phyloP scores from a whole-genome alignment of 1,140 invertebrate genomes.

The Lasioglossum albipes region DNA sequence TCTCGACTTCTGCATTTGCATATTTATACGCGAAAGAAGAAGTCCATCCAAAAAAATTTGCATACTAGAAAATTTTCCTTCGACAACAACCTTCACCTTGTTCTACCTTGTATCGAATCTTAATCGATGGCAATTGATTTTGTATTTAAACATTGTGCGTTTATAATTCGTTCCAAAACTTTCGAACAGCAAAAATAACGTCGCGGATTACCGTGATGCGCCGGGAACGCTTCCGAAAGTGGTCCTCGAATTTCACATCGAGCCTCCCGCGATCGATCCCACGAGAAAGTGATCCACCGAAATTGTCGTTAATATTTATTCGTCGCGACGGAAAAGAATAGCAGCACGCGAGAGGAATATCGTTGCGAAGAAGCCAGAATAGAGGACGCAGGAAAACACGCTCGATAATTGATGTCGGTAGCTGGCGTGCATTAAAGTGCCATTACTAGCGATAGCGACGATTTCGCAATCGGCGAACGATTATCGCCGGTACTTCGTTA shows the following conservation, averaged over 20 bases:
- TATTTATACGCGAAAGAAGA: no score
- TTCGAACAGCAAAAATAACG: no score
- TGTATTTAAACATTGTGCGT: no score
- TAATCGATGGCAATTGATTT: no score
- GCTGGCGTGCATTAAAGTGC: not conserved
- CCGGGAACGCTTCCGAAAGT: constrained; percentile 8
- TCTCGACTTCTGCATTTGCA: no score
- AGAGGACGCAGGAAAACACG: not conserved
- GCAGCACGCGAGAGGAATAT: not conserved
- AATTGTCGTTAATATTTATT: not conserved
- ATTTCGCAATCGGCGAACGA: not conserved
- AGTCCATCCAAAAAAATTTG: no score
- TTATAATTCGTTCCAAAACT: no score
- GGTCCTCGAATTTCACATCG: not conserved
- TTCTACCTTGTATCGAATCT: no score
- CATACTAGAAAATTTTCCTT: no score
- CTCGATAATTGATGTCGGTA: not conserved
- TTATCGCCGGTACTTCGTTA: not conserved
- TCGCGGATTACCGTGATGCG: not conserved
- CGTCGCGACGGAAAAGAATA: no score
- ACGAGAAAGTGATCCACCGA: not conserved
- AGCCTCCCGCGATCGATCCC: not conserved
- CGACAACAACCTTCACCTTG: no score
- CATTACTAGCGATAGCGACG: not conserved
- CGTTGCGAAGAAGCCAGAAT: not conserved